Evolutionary conservation across 2,797 vertebrate species (phyloP), one percentile per base, ranked within the genome.

Genomic region (Pelodytes ibericus): DNA sequence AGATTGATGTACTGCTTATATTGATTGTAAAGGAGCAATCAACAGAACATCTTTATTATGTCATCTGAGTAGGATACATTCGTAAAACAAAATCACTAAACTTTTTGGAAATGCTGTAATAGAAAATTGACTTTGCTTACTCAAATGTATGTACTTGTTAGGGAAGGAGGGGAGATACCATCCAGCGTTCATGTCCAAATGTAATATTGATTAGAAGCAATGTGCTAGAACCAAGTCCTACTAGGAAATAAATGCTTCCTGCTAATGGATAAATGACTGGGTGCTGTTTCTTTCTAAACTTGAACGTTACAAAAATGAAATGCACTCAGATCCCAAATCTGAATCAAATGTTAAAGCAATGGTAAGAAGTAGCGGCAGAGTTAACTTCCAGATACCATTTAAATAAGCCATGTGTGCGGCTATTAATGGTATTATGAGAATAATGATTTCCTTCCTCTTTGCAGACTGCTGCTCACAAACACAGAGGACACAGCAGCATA

Each of bases 341-440:
- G 22, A 9, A 27, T 25, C 29, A 26, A 58, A 58, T 15, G 29
- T 27, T n/a, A 61, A 61, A 62, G 30, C 31, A 36, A 62, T 9
- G 30, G 20, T n/a, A 62, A 8, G 8, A 60, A 60, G n/a, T 5
- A 58, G 56, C 22, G 25, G 16, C 18, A 1, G 6, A n/a, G n/a
- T 27, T n/a, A 39, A 36, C 31, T 36, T 27, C 31, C 11, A 7
- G 9, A 36, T 3, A 59, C 9, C 18, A 59, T 49, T 68, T 27
- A 33, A 67, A 68, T 60, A 15, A 27, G 73, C 39, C 56, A 75
- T 49, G 49, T 69, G 64, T 11, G 24, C 9, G 13, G 15, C 49
- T 47, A 66, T 74, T 41, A 51, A 61, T 60, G n/a, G n/a, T n/a
- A 26, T 36, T 18, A 51, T 68, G 49, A 69, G 27, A 61, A 53